Evolutionary conservation across 1,140 invertebrate species (phyloP).

Genomic region (Drosophila melanogaster): Release_6_plus_ISO1_MT NT_037436.4:5325001-5325500

Average conservation of each 20-base stretch:
- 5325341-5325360: no score
- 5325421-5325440: no score
- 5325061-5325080: background rate
- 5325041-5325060: background rate
- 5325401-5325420: no score
- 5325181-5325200: constrained; percentile 4
- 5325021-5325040: constrained; percentile 48
- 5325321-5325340: no score
- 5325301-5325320: no score
- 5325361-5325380: no score
- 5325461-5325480: no score
- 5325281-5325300: no score
- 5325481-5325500: no score
- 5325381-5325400: no score
- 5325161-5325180: constrained; percentile 9
- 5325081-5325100: constrained; percentile 27
- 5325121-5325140: constrained; percentile 12
- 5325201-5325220: constrained; percentile 6
- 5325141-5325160: constrained; percentile 10
- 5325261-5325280: background rate
- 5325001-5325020: constrained; percentile 57
- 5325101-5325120: constrained; percentile 54
- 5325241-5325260: background rate
- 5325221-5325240: constrained; percentile 1
- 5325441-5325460: no score